Evolutionary conservation across 2,113 vertebrate genomes (phyloP), one percentile per base, ranked within the genome.

Genomic region (Odocoileus virginianus): DNA sequence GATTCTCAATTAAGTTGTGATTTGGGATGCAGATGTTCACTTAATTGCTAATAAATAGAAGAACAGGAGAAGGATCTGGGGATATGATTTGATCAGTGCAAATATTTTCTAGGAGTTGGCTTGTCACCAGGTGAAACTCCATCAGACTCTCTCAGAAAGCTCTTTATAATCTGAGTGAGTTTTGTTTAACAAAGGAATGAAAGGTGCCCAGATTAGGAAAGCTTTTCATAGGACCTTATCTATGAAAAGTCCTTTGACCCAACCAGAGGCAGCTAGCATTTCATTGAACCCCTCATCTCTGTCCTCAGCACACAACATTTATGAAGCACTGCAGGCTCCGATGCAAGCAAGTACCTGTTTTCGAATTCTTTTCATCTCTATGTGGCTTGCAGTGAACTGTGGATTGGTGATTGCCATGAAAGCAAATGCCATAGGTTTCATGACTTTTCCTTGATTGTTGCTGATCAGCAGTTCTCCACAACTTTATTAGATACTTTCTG

Each of bases 1-100:
- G 95, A 98, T 97, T 98, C 89, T 93, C 98, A 93, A 93, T 97
- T 97, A 97, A 98, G 91, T 87, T 96, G 81, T 97, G 76, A 88
- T 98, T 40, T 97, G 97, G 96, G 89, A 17, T 40, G 93, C 28
- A 47, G 60, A 45, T 94, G 97, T 50, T 98, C 95, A 95, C 90
- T 97, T 96, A 98, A 98, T 97, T 97, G 89, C 87, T 98, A 98
- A 92, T 95, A 89, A 89, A 96, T 97, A 94, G 17, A 95, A 98
- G 71, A 92, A 23, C 21, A 50, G n/a, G 8, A 36, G 33, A n/a
- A 47, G 23, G 47, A 27, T 87, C 79, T 79, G 79, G 40, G 74
- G 30, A 47, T 90, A 90, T 90, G 13, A 87, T 21, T 33, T 47
- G 74, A 96, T 96, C 89, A 86, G 15, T 43, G 16, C 78, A 90